Conservation (phyloP, 2,113 vertebrate species). For the Dascyllus trimaculatus region DNA sequence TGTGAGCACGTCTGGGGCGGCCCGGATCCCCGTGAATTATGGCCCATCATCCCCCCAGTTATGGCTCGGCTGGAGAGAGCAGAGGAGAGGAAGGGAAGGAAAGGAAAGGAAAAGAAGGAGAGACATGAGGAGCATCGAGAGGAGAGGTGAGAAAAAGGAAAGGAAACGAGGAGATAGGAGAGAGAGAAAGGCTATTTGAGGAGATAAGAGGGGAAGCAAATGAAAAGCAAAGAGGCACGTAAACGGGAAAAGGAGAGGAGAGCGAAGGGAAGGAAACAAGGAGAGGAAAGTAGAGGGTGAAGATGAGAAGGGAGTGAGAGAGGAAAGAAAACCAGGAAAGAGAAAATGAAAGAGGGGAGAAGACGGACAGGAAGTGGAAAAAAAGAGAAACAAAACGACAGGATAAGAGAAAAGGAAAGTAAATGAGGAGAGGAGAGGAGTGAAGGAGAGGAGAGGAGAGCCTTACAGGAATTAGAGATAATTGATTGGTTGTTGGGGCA, state of each 20-base stretch:
- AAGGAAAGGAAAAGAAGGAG: neutral
- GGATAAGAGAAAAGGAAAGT: neutral
- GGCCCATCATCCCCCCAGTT: slow-evolving; percentile 90
- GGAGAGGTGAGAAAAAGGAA: neutral
- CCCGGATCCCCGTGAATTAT: slow-evolving; percentile 97
- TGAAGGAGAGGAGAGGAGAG: slow-evolving; percentile 73
- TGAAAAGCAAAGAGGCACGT: neutral
- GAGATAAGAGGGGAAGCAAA: neutral
- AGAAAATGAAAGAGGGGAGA: neutral
- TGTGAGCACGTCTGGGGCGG: slow-evolving; percentile 87
- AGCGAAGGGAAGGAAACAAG: neutral
- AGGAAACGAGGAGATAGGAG: neutral
- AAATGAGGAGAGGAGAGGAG: slow-evolving; percentile 35
- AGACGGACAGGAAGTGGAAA: neutral
- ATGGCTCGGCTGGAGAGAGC: slow-evolving; percentile 57
- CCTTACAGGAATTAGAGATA: slow-evolving; percentile 92
- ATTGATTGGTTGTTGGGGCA: slow-evolving; percentile 94
- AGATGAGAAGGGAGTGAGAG: neutral
- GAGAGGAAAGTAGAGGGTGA: neutral
- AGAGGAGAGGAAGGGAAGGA: slow-evolving; percentile 71
- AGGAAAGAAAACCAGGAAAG: neutral
- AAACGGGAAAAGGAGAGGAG: neutral
- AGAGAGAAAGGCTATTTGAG: no score
- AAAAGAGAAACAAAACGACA: no score
- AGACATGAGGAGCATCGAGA: neutral